These are phyloP conservation scores for Umimayanthus chanpuru DNA, from an alignment of 92 coral and sea anemone genomes.

Conservation along the genomic window DNA sequence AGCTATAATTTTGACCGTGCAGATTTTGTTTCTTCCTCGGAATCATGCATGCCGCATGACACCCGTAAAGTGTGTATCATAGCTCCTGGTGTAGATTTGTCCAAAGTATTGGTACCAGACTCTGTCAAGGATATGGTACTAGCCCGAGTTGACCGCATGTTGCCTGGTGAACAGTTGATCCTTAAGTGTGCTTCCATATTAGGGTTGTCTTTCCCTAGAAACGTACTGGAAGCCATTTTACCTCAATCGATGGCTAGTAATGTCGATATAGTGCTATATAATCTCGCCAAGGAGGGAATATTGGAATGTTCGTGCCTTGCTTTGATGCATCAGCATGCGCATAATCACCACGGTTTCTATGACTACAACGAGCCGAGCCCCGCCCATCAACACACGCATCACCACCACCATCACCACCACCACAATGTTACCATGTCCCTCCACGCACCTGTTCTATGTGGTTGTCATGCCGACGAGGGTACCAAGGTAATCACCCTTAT, in stretches of 20 bases:
- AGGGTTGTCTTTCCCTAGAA: slow-evolving; percentile 78
- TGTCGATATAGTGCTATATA: slow-evolving; percentile 81
- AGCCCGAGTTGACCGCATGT: slow-evolving; percentile 93
- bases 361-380: slow-evolving; percentile 89
- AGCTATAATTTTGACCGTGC: slow-evolving; percentile 51
- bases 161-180: slow-evolving; percentile 85
- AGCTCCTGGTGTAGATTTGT: slow-evolving; percentile 83
- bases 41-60: slow-evolving; percentile 73
- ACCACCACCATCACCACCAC: slow-evolving; percentile 99
- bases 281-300: slow-evolving; percentile 85
- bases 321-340: slow-evolving; percentile 87
- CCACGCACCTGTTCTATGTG: slow-evolving; percentile 91
- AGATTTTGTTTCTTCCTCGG: slow-evolving; percentile 70
- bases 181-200: slow-evolving; percentile 91
- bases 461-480: slow-evolving; percentile 91
- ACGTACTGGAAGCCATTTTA: slow-evolving; percentile 82
- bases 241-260: slow-evolving; percentile 68
- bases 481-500: slow-evolving; percentile 56
- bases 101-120: slow-evolving; percentile 88
- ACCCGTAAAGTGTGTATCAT: slow-evolving; percentile 84
- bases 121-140: slow-evolving; percentile 98
- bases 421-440: slow-evolving; percentile 87
- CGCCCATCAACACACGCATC: slow-evolving; percentile 89
- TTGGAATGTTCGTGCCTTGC: slow-evolving; percentile 94
- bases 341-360: slow-evolving; percentile 97